Base-by-base conservation (phyloP, 2,797 vertebrate species). In the Danio aesculapii region DNA sequence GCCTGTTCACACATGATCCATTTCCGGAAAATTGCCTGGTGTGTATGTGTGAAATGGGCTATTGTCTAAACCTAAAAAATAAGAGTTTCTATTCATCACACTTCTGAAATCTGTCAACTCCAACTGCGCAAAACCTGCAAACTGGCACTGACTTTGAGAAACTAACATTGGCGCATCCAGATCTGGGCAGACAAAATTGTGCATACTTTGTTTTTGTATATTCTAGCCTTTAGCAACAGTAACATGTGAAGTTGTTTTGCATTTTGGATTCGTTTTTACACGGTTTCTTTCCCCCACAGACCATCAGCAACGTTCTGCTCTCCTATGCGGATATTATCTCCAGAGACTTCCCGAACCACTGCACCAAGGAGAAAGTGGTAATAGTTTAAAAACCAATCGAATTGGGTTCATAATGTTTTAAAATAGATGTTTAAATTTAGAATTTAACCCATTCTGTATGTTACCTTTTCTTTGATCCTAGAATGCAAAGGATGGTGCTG, bases 241-340 rank as follows among this genome's bases (percentile, higher is more conserved):
- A 30, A 72, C 16, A 39, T 67, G 3, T 43, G 2, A 9, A 77
- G 49, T 49, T 21, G 19, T 43, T 66, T 52, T 72, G 43, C 39
- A 4, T 59, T 57, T 46, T 66, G 19, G 46, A 61, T 49, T 79
- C 12, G 3, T 61, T 69, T 52, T 59, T 43, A 69, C n/a, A n/a
- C 46, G 75, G 17, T 73, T 3, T 49, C 6, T 53, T 62, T 75
- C 61, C 39, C 41, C 63, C 61, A 17, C 91, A 99, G 98, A 99
- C 98, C 68, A 99, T 99, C 90, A 98, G 98, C 90, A 99, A 99
- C 0, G 97, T 99, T 19, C 95, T 99, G 1, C 94, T 99, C 11
- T 97, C 99, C 79, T 99, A 99, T 0, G 97, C 96, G 0, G 97
- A 99, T 87, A 97, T 99, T 75, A 97, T 99, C 87, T 97, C 98